Conservation (phyloP, 2,113 vertebrate genomes). For the Ibidorhyncha struthersii region DNA sequence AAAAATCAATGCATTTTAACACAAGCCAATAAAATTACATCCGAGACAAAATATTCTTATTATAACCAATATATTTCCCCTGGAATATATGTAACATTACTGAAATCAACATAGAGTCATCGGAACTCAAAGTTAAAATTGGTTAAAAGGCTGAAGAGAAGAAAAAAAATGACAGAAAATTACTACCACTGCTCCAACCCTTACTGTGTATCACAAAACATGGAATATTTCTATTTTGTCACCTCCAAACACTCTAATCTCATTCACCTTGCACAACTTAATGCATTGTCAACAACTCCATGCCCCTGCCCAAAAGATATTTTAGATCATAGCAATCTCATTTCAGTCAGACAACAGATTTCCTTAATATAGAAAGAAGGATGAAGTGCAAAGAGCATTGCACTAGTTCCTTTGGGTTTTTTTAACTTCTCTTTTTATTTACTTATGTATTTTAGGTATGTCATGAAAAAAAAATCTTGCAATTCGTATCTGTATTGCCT, state of each 20-base stretch:
- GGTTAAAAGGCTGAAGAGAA: background rate
- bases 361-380: background rate
- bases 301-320: background rate
- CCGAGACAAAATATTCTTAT: slow-evolving; percentile 29
- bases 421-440: background rate
- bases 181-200: background rate
- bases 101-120: background rate
- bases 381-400: background rate
- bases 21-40: slow-evolving; percentile 52
- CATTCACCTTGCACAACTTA: background rate
- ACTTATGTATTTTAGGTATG: background rate
- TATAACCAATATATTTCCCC: slow-evolving; percentile 4
- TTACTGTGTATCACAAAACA: background rate
- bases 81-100: background rate
- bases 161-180: fast-evolving
- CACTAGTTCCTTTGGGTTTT: too few relatives aligned
- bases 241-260: background rate
- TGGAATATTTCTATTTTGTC: background rate
- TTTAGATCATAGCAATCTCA: background rate
- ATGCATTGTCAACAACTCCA: background rate
- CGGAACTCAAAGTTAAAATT: background rate
- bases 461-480: background rate
- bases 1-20: slow-evolving; percentile 58
- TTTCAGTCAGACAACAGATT: background rate
- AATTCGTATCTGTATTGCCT: background rate